Base-by-base conservation (phyloP, 2,888 invertebrate species). In the Malacosoma neustria region DNA sequence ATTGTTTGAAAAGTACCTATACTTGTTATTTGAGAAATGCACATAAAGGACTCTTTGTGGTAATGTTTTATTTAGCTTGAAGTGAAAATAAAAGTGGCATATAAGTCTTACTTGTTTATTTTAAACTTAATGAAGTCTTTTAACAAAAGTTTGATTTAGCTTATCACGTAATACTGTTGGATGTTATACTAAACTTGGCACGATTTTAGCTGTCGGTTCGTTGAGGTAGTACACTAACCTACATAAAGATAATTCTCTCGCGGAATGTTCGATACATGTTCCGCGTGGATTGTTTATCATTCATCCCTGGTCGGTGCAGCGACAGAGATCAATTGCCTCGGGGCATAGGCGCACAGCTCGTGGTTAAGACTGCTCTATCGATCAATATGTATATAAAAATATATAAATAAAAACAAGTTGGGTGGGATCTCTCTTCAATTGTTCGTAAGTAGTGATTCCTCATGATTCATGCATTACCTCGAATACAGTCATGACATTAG, bases 181-280 rank as follows among this genome's bases (percentile, higher is more conserved):
- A 57, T 43, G 45, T 58, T 51, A 54, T 59, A 57, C 48, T 65
- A 61, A 54, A 57, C 51, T 73, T 76, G 74, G 75, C 75, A 79
- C 72, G 50, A 50, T 61, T 56, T 51, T 51, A 46, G 54, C 52
- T 60, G 51, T 52, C 42, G 39, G 39, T 47, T 46, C 44, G 44
- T 50, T 67, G 72, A 76, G 73, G 74, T 75, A 77, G 67, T 52
- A 42, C 36, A 50, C 45, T 38, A 38, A 39, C 22, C 22, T 22
- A 38, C 42, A 39, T 40, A 45, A 49, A 36, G 39, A 42, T 44
- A 42, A 49, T 46, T 43, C 22, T 42, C 36, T 46, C 37, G 41
- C 42, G 45, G 50, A 54, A 56, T 57, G 55, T 48, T 52, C 38
- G 33, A 51, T 40, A 40, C 15, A 38, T 41, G 35, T 43, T 22